Conservation (phyloP, 2,888 invertebrate species). For the Chironomus riparius region DNA sequence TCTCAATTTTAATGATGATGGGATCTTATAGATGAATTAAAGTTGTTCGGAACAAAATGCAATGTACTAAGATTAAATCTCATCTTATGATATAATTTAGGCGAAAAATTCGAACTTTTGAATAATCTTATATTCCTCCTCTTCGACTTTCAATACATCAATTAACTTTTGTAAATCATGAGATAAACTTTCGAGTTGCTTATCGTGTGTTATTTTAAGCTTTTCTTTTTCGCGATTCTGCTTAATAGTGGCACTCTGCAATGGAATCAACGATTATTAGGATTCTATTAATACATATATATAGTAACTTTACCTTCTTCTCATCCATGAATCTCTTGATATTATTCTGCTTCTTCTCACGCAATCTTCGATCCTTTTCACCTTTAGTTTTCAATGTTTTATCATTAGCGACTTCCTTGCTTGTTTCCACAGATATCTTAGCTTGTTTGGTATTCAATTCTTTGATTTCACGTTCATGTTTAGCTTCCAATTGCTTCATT, state of each 20-base stretch:
- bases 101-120: constrained; percentile 86
- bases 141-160: constrained; percentile 91
- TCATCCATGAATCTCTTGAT: constrained; percentile 97
- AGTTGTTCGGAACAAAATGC: not conserved
- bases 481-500: constrained; percentile 79
- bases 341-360: constrained; percentile 95
- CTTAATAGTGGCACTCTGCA: constrained; percentile 69
- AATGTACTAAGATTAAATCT: not conserved
- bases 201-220: constrained; percentile 82
- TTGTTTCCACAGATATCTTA: constrained; percentile 93
- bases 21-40: not conserved
- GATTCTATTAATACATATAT: not conserved
- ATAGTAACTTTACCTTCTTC: constrained; percentile 52
- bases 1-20: no score
- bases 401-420: constrained; percentile 90
- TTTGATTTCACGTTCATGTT: constrained; percentile 88
- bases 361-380: constrained; percentile 86
- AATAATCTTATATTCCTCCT: constrained; percentile 79
- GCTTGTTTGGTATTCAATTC: constrained; percentile 93
- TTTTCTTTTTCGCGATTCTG: constrained; percentile 88
- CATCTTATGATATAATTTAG: constrained; percentile 45
- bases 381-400: constrained; percentile 94
- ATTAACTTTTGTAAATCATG: constrained; percentile 82
- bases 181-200: constrained; percentile 80
- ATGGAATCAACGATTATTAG: not conserved